phyloP scores from a whole-genome alignment of 2,113 vertebrate genomes.

The Eonycteris spelaea region DNA sequence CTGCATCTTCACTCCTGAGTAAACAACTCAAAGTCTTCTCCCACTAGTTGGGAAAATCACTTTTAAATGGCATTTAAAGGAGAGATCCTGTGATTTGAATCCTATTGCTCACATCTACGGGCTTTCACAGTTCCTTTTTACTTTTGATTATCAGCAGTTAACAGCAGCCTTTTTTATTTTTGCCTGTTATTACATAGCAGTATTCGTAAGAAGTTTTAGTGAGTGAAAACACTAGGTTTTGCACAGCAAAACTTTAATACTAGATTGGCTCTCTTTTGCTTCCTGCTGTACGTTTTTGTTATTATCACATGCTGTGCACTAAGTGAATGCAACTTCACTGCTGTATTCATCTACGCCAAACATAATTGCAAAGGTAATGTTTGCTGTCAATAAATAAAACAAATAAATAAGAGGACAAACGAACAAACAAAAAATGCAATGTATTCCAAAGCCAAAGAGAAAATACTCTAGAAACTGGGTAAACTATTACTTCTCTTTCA shows the following conservation, averaged over 20 bases:
- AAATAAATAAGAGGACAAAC: not conserved
- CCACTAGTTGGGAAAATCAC: not conserved
- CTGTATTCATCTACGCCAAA: conserved; percentile 2
- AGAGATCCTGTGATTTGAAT: not conserved
- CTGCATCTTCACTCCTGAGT: not conserved
- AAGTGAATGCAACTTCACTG: not conserved
- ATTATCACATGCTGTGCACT: not conserved
- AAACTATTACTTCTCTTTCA: not conserved
- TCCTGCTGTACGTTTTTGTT: not conserved
- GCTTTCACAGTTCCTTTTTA: not conserved
- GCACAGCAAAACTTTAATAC: not conserved
- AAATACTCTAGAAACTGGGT: not conserved
- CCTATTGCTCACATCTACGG: not conserved
- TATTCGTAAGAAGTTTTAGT: not conserved
- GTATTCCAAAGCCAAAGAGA: not conserved
- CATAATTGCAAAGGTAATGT: not conserved
- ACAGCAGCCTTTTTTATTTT: not conserved
- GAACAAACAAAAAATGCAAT: not conserved
- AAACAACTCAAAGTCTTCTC: not conserved
- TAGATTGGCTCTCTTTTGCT: not conserved
- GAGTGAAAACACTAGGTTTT: not conserved
- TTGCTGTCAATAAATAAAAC: not conserved
- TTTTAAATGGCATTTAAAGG: not conserved
- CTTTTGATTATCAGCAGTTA: not conserved
- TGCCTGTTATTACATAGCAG: not conserved